Conservation (phyloP, 2,888 invertebrate genomes). For the Volucella inflata region DNA sequence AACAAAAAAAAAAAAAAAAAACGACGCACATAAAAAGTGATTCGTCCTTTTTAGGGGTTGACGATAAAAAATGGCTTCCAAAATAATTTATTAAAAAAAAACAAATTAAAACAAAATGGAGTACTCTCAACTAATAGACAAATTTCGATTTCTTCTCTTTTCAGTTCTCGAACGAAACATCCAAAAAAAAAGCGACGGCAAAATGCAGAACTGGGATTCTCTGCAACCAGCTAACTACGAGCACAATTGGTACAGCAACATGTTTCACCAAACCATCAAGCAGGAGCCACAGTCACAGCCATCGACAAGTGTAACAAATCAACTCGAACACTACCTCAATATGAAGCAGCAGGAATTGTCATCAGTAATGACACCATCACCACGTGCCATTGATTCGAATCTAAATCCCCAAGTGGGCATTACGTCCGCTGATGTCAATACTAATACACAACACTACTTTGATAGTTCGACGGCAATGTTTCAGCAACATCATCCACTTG, state of each 20-base stretch:
- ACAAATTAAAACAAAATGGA: slow-evolving; percentile 47
- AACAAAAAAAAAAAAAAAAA: slow-evolving; percentile 14
- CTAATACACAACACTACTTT: slow-evolving; percentile 79
- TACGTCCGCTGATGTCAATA: slow-evolving; percentile 61
- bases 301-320: slow-evolving; percentile 73
- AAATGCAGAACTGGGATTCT: slow-evolving; percentile 83
- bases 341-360: slow-evolving; percentile 80
- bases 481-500: slow-evolving; percentile 82
- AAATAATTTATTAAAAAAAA: slow-evolving; percentile 17
- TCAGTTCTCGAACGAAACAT: slow-evolving; percentile 36
- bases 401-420: slow-evolving; percentile 13
- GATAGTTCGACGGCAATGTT: slow-evolving; percentile 77
- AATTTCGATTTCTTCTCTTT: slow-evolving; percentile 33
- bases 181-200: slow-evolving; percentile 62
- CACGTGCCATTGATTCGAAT: slow-evolving; percentile 78
- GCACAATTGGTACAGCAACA: slow-evolving; percentile 82
- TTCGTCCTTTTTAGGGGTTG: slow-evolving; percentile 21
- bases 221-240: slow-evolving; percentile 81
- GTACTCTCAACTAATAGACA: slow-evolving; percentile 5
- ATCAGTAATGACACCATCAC: slow-evolving; percentile 80
- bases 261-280: slow-evolving; percentile 82
- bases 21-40: slow-evolving; percentile 27
- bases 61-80: slow-evolving; percentile 55
- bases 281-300: slow-evolving; percentile 78
- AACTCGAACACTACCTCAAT: slow-evolving; percentile 81